Evolutionary conservation across 2,797 vertebrate genomes (phyloP).

Genomic region (Phrynocephalus guinanensis): DNA sequence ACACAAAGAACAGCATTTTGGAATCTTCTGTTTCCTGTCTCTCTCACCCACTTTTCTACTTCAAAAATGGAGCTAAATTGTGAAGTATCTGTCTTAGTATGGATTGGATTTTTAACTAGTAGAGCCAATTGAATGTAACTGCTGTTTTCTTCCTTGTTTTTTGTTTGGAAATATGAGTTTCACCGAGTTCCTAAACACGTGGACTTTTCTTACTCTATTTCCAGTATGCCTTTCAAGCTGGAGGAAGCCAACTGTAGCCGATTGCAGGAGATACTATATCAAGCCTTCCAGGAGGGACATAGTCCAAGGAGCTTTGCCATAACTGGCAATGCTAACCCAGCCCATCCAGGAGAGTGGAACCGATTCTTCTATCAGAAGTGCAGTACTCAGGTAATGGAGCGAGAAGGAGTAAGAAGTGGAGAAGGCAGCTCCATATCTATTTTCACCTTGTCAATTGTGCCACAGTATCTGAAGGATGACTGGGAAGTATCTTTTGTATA

Average conservation of each 20-base stretch:
- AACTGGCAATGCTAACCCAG: constrained; percentile 69
- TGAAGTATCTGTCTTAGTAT: not conserved
- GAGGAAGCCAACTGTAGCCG: constrained; percentile 63
- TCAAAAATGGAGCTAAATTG: not conserved
- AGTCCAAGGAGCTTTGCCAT: constrained; percentile 64
- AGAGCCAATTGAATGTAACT: not conserved
- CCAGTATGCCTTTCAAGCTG: constrained; percentile 51
- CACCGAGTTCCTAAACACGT: constrained; percentile 17
- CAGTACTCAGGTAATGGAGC: constrained; percentile 66
- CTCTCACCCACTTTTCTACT: not conserved
- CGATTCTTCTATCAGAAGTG: constrained; percentile 71
- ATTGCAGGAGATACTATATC: constrained; percentile 67
- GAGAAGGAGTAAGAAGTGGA: not conserved
- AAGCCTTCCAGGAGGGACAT: constrained; percentile 66
- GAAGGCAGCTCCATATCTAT: not conserved
- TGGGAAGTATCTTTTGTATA: not conserved
- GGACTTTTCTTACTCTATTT: constrained; percentile 45
- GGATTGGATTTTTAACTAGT: not conserved
- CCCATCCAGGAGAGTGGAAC: constrained; percentile 68
- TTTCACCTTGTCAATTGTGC: not conserved
- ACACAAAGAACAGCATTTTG: not conserved
- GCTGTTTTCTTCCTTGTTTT: not conserved
- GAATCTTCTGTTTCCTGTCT: not conserved
- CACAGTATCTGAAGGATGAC: not conserved
- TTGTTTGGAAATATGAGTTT: not conserved